Evolutionary conservation across 1,140 invertebrate genomes (phyloP), one percentile per base, ranked within the genome.

Genomic region (Mercenaria mercenaria): DNA sequence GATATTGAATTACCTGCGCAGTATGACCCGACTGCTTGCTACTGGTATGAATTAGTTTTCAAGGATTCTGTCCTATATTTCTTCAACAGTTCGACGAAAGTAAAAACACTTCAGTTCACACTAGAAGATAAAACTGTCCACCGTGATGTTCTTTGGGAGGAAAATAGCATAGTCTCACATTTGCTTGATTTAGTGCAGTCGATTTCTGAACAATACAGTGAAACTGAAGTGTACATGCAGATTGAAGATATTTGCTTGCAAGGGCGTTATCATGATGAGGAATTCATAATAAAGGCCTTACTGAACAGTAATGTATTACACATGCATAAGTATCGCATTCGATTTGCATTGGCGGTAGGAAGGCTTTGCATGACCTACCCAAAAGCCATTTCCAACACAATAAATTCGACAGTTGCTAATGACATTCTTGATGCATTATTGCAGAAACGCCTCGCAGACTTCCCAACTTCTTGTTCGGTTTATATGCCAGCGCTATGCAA

Each of bases 401-500:
- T 72, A 10, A 34, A 72, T n/a, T 23, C 67, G 0, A 72, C 13
- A 13, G 20, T 26, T 39, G 67, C 67, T 6, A 1, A 39, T 20
- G 67, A 72, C 37, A 41, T 72, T 18, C 15, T 72, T 8, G 67
- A 39, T 72, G 67, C 67, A 15, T 72, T 72, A 34, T 72, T 72
- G n/a, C 37, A 39, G 34, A 39, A 72, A 23, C 11, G 29, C 37
- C 67, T 72, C 2, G 6, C 0, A 13, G 67, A 72, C 67, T 72
- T 20, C 18, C 67, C 67, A 1, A 20, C 6, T 2, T 72, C 67
- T 8, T 72, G 67, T n/a, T 10, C 6, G 2, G 37, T 2, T 1
- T 72, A 41, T 20, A 72, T 72, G 67, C 67, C 67, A 29, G 13
- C 34, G 18, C 10, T 72, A 39, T 39, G 67, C 34, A 72, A 39